phyloP scores from a whole-genome alignment of 2,888 invertebrate genomes.

The Hanleya hanleyi region DNA sequence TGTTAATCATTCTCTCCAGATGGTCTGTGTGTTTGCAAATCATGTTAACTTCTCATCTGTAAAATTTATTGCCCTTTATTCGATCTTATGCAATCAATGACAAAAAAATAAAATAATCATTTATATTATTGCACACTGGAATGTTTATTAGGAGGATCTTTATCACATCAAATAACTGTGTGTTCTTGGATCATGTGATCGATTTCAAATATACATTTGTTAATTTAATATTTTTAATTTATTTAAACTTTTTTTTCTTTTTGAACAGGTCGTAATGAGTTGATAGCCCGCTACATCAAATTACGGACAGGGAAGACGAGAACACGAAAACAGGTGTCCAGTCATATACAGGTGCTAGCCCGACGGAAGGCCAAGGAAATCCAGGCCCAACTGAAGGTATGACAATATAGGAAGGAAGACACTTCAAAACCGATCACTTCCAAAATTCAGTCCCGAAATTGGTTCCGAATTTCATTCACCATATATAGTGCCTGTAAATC shows the following conservation, averaged over 20 bases:
- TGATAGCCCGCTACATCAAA: constrained; percentile 99
- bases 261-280: constrained; percentile 95
- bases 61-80: no score
- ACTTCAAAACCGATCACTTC: background rate
- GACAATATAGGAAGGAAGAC: background rate
- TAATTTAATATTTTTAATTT: background rate
- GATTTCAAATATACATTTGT: no score
- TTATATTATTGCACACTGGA: no score
- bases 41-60: no score
- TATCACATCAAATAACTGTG: no score
- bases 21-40: no score
- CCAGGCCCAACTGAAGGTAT: constrained; percentile 77
- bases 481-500: no score
- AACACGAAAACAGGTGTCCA: constrained; percentile 99
- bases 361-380: constrained; percentile 98
- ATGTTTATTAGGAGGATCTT: no score
- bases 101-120: no score
- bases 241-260: background rate
- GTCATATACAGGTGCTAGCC: constrained; percentile 99
- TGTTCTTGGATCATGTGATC: background rate
- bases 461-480: no score
- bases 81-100: no score
- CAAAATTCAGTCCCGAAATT: constrained; percentile 27
- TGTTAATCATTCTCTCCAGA: no score
- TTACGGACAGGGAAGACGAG: constrained; percentile 99